Conservation (phyloP, 1,140 invertebrate species). For the Choristoneura fumiferana region DNA sequence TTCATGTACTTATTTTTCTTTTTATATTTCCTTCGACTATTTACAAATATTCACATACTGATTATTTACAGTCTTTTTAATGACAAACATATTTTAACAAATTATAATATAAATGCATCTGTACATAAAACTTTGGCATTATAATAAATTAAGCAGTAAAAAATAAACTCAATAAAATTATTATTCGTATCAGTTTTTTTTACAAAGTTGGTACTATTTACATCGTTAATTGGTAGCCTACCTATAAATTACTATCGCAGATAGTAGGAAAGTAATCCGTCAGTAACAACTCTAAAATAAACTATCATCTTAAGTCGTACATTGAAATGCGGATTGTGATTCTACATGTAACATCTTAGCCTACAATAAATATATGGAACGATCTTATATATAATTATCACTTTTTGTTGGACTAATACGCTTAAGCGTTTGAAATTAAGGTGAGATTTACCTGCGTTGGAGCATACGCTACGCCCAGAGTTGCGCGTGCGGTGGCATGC, state of each 20-base stretch:
- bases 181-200: conserved; percentile 26
- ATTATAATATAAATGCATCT: conserved; percentile 60
- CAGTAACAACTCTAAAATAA: conserved; percentile 48
- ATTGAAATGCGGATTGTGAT: conserved; percentile 50
- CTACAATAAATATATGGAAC: conserved; percentile 63
- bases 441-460: conserved; percentile 78
- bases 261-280: conserved; percentile 61
- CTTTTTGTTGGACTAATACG: conserved; percentile 73
- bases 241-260: conserved; percentile 70
- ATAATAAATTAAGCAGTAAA: conserved; percentile 63
- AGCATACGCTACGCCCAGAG: conserved; percentile 82
- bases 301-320: conserved; percentile 46
- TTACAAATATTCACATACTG: conserved; percentile 62
- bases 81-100: conserved; percentile 44
- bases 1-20: conserved; percentile 53
- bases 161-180: conserved; percentile 22
- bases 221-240: conserved; percentile 7
- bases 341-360: conserved; percentile 28
- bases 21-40: conserved; percentile 44
- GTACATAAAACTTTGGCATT: conserved; percentile 75
- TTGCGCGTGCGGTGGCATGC: conserved; percentile 95
- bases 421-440: conserved; percentile 72
- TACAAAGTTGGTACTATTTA: conserved; percentile 23
- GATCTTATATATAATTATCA: conserved; percentile 70
- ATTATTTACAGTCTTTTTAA: conserved; percentile 61